phyloP scores from a whole-genome alignment of 1,140 invertebrate genomes.

The Drosophila ficusphila region DNA sequence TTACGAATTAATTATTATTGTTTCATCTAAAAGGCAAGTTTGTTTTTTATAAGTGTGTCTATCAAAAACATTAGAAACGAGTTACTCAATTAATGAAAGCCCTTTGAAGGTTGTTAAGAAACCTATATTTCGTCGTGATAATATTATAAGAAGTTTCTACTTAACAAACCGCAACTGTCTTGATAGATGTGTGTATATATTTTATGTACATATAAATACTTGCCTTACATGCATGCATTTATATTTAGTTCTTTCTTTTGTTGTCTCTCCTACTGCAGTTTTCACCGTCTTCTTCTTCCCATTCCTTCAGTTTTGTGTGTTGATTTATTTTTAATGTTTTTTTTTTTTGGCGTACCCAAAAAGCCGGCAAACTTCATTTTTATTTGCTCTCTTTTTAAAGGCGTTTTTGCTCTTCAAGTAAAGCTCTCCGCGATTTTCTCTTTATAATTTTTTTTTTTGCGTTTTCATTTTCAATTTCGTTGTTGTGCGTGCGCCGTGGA shows the following conservation, averaged over 20 bases:
- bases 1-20: too few relatives aligned
- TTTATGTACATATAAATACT: background rate
- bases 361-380: constrained; percentile 56
- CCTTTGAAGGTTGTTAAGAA: too few relatives aligned
- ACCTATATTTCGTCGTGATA: too few relatives aligned
- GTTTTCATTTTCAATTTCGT: constrained; percentile 19
- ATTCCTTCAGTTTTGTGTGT: background rate
- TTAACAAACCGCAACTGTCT: background rate
- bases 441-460: background rate
- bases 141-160: too few relatives aligned
- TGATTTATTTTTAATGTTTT: background rate
- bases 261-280: constrained; percentile 21
- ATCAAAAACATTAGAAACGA: too few relatives aligned
- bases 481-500: constrained; percentile 49
- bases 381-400: constrained; percentile 16
- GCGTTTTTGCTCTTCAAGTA: background rate
- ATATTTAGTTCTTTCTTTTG: constrained; percentile 39
- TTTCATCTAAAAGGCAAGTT: too few relatives aligned
- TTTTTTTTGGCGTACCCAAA: constrained; percentile 22
- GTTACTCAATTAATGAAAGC: too few relatives aligned
- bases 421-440: constrained; percentile 17
- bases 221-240: background rate
- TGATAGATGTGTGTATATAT: background rate
- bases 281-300: constrained; percentile 1
- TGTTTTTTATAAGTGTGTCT: too few relatives aligned